Conservation (phyloP, 30 jellyfish, hydroid and myxozoan species). For the Aurelia aurita region DNA sequence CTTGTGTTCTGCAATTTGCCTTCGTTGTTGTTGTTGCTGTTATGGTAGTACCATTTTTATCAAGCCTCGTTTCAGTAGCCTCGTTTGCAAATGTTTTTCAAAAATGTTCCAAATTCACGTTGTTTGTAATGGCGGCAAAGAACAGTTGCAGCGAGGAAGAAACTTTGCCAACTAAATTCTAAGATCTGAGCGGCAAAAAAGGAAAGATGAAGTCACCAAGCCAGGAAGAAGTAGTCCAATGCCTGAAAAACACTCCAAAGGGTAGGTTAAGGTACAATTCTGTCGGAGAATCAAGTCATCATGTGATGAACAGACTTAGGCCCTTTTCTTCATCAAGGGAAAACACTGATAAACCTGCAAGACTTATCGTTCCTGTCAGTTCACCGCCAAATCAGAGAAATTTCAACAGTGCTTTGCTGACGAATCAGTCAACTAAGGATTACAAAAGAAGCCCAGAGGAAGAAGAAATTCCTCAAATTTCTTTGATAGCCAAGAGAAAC, state of each 20-base stretch:
- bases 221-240: slow-evolving; percentile 35
- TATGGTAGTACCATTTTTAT: too few relatives aligned
- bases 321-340: background rate
- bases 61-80: too few relatives aligned
- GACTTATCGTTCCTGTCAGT: slow-evolving; percentile 30
- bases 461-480: background rate
- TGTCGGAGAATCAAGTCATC: background rate
- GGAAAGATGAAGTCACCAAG: slow-evolving; percentile 27
- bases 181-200: too few relatives aligned
- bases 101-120: too few relatives aligned
- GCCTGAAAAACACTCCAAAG: slow-evolving; percentile 61
- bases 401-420: background rate
- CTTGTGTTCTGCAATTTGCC: too few relatives aligned
- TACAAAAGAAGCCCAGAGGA: background rate
- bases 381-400: slow-evolving; percentile 49
- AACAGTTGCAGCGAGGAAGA: too few relatives aligned
- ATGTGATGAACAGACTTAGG: background rate
- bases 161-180: too few relatives aligned
- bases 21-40: too few relatives aligned
- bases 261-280: slow-evolving; percentile 52
- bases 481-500: background rate
- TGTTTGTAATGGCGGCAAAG: too few relatives aligned
- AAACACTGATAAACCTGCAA: background rate
- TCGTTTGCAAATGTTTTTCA: too few relatives aligned
- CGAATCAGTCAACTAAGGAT: background rate